A percentile compares a stretch with the other conserved stretches of the same genome.
Evolutionary conservation across 2,888 invertebrate genomes (phyloP).

Genomic region (Holacanthella duospinosa): DNA sequence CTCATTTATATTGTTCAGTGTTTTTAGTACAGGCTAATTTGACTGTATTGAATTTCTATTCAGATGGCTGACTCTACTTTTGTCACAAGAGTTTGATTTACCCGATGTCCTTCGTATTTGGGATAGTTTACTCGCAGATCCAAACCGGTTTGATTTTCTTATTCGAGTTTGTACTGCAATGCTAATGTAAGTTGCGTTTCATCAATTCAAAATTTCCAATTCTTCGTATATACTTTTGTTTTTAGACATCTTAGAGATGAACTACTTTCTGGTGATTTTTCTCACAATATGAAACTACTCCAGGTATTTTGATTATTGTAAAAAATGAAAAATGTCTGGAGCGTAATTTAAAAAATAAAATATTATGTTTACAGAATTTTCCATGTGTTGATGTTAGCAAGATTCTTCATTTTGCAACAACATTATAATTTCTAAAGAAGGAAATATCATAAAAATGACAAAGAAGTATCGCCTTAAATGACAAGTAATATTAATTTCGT

Average conservation of each 20-base stretch:
- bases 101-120: constrained; percentile 95
- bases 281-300: constrained; percentile 81
- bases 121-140: constrained; percentile 91
- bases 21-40: neutral
- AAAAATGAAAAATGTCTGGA: too few species aligned
- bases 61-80: constrained; percentile 86
- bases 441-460: too few species aligned
- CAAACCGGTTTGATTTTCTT: constrained; percentile 77
- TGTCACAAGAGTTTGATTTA: constrained; percentile 94
- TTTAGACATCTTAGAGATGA: constrained; percentile 69
- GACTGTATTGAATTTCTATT: constrained; percentile 35
- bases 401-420: constrained; percentile 63
- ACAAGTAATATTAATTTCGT: too few species aligned
- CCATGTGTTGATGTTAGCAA: constrained; percentile 78
- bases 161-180: constrained; percentile 91
- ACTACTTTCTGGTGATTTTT: constrained; percentile 78
- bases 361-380: constrained; percentile 52
- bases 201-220: neutral
- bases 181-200: constrained; percentile 68
- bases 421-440: neutral
- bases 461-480: too few species aligned
- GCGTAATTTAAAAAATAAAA: constrained; percentile 3
- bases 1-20: neutral
- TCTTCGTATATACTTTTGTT: constrained; percentile 28
- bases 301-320: too few species aligned